Base-by-base conservation (phyloP, 2,888 invertebrate species). In the Acronicta aceris region DNA sequence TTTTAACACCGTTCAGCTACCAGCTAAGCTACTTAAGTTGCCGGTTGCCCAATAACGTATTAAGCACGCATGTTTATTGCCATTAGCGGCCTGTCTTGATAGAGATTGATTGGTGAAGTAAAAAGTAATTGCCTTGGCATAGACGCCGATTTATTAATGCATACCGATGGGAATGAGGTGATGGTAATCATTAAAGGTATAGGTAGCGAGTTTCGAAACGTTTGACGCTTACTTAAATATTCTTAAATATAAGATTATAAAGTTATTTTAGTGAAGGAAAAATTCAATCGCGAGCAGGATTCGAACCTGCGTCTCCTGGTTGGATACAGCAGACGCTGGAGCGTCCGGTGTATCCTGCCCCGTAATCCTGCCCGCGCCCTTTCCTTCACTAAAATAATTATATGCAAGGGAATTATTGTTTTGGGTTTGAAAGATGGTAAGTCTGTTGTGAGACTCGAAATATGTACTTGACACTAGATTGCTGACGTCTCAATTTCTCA, bases 31-130 rank as follows among this genome's bases (percentile, higher is more conserved):
- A 21, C 27, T 43, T 40, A 49, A 50, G 50, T 21, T 41, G 49
- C 52, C 30, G 12, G 51, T 70, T 70, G 43, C 69, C 38, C 60
- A 76, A 70, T 70, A 40, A 62, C 67, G 64, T 59, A 74, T 74
- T 77, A 80, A 69, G 54, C 46, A 71, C 59, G 38, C 38, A 33
- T 33, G 65, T 71, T 79, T 79, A 84, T 82, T 80, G 72, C 81
- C 72, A 82, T 83, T 79, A 81, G 81, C 76, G 79, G 80, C 78
- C 69, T 78, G 81, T 78, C 70, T 76, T 75, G 81, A 79, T 78
- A 67, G 74, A 84, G 87, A 89, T 90, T 87, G 89, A 90, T 89
- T 84, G 86, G 78, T 74, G 60, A 67, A 80, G 87, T 87, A 88
- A 90, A 89, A 88, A 85, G 74, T 85, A 85, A 88, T 87, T 86